phyloP scores from a whole-genome alignment of 2,113 vertebrate genomes.

The Gracilinanus agilis region DNA sequence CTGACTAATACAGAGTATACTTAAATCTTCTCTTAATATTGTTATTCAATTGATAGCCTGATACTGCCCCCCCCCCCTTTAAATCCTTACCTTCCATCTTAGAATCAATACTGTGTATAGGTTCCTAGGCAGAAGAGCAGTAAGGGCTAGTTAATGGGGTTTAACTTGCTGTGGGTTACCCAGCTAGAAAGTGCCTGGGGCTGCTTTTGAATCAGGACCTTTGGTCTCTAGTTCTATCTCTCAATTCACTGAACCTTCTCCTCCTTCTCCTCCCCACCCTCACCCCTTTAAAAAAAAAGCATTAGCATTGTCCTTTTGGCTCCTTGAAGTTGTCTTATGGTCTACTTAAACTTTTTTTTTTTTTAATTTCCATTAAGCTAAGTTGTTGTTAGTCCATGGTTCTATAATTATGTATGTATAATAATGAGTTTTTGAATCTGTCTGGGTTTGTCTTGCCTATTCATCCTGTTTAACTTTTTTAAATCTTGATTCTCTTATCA shows the following conservation, averaged over 20 bases:
- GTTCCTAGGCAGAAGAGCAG: too few species aligned
- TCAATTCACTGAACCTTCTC: too few species aligned
- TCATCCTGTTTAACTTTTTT: not conserved
- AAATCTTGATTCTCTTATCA: constrained; percentile 26
- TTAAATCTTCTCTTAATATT: not conserved
- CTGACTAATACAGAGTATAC: not conserved
- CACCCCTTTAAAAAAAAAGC: too few species aligned
- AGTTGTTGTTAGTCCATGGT: not conserved
- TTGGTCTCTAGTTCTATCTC: too few species aligned
- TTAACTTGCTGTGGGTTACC: too few species aligned
- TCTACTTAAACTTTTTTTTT: not conserved
- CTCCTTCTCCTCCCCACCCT: too few species aligned
- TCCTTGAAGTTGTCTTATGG: not conserved
- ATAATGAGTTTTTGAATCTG: too few species aligned
- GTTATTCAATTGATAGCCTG: not conserved
- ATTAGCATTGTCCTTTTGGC: not conserved
- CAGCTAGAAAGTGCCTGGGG: too few species aligned
- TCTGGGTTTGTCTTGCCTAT: not conserved
- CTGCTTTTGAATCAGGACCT: too few species aligned
- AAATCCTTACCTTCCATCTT: too few species aligned
- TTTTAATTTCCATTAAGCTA: not conserved
- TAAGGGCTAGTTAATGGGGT: too few species aligned
- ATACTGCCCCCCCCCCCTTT: not conserved
- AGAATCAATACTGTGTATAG: too few species aligned
- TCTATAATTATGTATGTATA: not conserved